Conservation (phyloP, 2,888 invertebrate species). For the Drosophila niveifrons region DNA sequence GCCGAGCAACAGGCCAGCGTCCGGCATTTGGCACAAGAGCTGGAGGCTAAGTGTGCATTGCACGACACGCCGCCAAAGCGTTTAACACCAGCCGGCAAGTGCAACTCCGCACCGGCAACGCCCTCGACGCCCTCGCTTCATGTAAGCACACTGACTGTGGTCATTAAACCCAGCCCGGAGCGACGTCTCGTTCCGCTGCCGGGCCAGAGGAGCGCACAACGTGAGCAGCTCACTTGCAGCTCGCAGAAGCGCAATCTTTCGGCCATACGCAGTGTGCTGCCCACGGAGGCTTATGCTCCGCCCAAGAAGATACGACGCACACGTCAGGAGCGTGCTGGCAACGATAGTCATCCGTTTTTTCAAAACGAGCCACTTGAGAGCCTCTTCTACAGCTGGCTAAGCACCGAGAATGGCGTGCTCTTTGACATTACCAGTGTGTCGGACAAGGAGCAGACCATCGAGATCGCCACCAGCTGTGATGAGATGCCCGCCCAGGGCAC, state of each 20-base stretch:
- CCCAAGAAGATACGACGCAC: slow-evolving; percentile 83
- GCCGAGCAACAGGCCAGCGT: slow-evolving; percentile 77
- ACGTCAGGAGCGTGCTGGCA: slow-evolving; percentile 66
- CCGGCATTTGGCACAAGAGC: slow-evolving; percentile 66
- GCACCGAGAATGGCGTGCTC: slow-evolving; percentile 75
- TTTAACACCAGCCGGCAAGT: neutral
- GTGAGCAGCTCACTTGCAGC: neutral
- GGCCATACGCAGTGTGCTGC: slow-evolving; percentile 59
- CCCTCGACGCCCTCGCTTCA: slow-evolving; percentile 43
- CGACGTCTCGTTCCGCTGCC: slow-evolving; percentile 23
- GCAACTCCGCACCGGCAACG: neutral
- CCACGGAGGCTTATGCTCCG: slow-evolving; percentile 81
- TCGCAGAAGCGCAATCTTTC: slow-evolving; percentile 69
- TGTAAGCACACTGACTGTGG: slow-evolving; percentile 76
- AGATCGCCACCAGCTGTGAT: slow-evolving; percentile 51
- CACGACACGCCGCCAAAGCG: slow-evolving; percentile 32
- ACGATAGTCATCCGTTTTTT: slow-evolving; percentile 71
- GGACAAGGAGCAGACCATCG: slow-evolving; percentile 62
- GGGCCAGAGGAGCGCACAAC: slow-evolving; percentile 25
- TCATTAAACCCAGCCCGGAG: slow-evolving; percentile 73
- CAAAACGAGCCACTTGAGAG: slow-evolving; percentile 75
- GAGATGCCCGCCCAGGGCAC: slow-evolving; percentile 38
- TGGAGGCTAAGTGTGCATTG: slow-evolving; percentile 74
- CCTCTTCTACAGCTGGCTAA: slow-evolving; percentile 82
- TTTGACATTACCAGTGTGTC: slow-evolving; percentile 72